A percentile compares a stretch with the other conserved stretches of the same genome.
These are phyloP conservation scores for Sprattus sprattus DNA, from an alignment of 2,113 vertebrate genomes.

Conservation along the genomic window DNA sequence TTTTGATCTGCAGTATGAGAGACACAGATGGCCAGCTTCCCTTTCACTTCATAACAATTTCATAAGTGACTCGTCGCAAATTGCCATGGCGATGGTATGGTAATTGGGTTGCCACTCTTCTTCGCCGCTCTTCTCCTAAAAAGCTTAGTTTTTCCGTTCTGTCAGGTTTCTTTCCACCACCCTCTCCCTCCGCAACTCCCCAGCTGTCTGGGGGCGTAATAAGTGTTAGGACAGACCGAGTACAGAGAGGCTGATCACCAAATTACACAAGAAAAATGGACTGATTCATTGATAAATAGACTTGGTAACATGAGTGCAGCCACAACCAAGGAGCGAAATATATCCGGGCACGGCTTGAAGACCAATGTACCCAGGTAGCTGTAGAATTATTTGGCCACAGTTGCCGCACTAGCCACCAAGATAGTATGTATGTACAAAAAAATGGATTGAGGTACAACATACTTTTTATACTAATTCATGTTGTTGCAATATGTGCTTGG, in stretches of 20 bases:
- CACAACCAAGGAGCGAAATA: background rate
- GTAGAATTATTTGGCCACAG: background rate
- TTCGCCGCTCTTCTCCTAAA: conserved; percentile 20
- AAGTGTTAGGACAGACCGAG: conserved; percentile 39
- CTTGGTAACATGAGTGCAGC: background rate
- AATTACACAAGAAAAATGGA: conserved; percentile 35
- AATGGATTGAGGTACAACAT: background rate
- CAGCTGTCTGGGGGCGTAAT: conserved; percentile 41
- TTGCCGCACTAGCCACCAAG: background rate
- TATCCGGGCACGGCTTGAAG: background rate
- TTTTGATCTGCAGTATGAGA: conserved; percentile 39
- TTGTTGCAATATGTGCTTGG: background rate
- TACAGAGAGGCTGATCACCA: conserved; percentile 45
- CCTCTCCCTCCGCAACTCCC: conserved; percentile 25
- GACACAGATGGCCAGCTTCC: conserved; percentile 45
- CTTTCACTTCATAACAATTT: conserved; percentile 52
- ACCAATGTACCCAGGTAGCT: background rate
- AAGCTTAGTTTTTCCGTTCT: conserved; percentile 21
- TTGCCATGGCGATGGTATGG: conserved; percentile 43
- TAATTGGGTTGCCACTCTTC: conserved; percentile 44
- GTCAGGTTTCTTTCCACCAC: conserved; percentile 11
- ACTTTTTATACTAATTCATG: background rate
- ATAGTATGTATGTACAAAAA: background rate
- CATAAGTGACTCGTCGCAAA: conserved; percentile 55
- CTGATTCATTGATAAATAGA: conserved; percentile 33